Conservation (phyloP, 2,113 vertebrate species). For the Eira barbara region DNA sequence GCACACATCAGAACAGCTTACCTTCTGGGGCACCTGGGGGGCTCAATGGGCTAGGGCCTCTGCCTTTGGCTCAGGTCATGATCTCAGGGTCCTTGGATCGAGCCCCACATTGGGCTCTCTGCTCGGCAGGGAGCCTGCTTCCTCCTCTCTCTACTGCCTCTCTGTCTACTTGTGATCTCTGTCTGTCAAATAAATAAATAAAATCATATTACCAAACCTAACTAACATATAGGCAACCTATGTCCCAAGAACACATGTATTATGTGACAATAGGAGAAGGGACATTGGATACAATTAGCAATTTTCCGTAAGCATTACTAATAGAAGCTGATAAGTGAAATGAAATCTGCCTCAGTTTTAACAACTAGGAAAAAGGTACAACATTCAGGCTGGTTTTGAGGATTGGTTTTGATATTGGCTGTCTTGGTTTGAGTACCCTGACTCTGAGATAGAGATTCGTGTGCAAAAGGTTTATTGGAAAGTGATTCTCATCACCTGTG, state of each 20-base stretch:
- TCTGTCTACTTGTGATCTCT: too few relatives aligned
- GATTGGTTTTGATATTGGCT: background rate
- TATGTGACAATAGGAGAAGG: background rate
- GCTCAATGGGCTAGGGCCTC: too few relatives aligned
- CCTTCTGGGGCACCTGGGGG: background rate
- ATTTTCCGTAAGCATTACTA: background rate
- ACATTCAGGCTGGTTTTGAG: background rate
- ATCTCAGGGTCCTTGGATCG: too few relatives aligned
- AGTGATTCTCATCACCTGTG: background rate
- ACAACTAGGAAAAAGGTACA: background rate
- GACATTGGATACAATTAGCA: background rate
- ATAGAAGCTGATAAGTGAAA: background rate
- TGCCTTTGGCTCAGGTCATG: too few relatives aligned
- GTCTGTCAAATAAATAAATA: too few relatives aligned
- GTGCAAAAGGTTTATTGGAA: background rate
- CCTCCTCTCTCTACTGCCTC: too few relatives aligned
- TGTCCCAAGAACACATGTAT: background rate
- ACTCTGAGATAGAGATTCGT: background rate
- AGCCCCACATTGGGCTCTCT: too few relatives aligned
- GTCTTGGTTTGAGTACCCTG: background rate
- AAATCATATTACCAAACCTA: background rate
- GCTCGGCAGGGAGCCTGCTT: too few relatives aligned
- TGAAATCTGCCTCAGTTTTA: background rate
- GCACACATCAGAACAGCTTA: background rate
- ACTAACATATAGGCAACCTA: background rate